These are phyloP conservation scores for Sterrhoptilus dennistouni DNA, from an alignment of 2,113 vertebrate species.

Conservation along the genomic window DNA sequence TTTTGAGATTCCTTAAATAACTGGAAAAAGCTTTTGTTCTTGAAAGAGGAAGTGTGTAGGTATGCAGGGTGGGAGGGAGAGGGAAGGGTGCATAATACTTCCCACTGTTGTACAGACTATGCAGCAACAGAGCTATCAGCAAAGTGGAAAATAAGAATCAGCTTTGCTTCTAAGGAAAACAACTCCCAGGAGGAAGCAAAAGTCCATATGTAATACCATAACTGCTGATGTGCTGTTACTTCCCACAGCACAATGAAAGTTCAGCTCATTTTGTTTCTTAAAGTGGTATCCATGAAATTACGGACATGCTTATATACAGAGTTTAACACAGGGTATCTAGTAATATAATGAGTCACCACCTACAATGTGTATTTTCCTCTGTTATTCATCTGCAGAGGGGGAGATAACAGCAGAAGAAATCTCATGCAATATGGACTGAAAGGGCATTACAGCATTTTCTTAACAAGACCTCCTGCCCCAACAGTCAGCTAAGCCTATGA, in stretches of 20 bases:
- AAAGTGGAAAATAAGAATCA: conserved; percentile 56
- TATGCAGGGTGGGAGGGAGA: background rate
- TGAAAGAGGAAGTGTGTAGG: conserved; percentile 17
- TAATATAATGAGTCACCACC: background rate
- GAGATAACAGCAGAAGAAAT: background rate
- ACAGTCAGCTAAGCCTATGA: background rate
- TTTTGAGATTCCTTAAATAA: background rate
- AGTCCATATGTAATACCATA: conserved; percentile 32
- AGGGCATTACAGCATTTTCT: background rate
- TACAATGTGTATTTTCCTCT: background rate
- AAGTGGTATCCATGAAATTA: background rate
- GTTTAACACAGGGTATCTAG: background rate
- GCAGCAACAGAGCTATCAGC: conserved; percentile 34
- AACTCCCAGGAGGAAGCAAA: conserved; percentile 44
- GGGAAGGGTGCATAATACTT: conserved; percentile 25
- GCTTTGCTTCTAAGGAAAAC: conserved; percentile 53
- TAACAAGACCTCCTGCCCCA: background rate
- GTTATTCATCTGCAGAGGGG: background rate
- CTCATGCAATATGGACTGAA: background rate
- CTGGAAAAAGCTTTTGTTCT: conserved; percentile 47
- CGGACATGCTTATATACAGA: background rate
- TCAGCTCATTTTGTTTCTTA: conserved; percentile 7
- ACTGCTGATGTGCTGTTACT: conserved; percentile 5
- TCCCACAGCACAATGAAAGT: background rate
- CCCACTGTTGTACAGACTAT: background rate